Base-by-base conservation (phyloP, 2,888 invertebrate species). In the Platycheirus rosarum region DNA sequence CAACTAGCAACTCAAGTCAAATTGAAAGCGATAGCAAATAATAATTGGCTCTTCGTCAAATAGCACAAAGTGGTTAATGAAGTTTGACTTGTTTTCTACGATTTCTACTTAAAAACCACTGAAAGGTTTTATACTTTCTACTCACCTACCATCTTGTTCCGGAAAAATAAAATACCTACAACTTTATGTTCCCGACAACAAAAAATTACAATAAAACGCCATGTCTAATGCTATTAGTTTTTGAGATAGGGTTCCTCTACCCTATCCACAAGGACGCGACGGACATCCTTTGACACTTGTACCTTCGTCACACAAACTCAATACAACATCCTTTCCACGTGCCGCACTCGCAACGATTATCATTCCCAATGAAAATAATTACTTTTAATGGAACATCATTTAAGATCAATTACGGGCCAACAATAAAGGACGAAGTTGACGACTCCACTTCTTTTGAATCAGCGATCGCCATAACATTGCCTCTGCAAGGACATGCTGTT, bases 341-440 rank as follows among this genome's bases (percentile, higher is more conserved):
- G 14, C 29, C 29, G n/a, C 13, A 40, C 8, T 13, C 13, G 7
- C 1, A 32, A 2, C 42, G 42, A 60, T 44, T 44, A 44, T 60
- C 60, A 60, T 44, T 60, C 69, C 57, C 79, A 46, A 63, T 79
- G 48, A 63, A 75, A 79, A 69, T 79, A 79, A 79, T 79, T 75
- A 79, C 75, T 37, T 69, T 79, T 75, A 69, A 79, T 79, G 69
- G 75, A 57, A 69, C 51, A 44, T 63, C 79, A 63, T 79, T 75
- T 63, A 79, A 75, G 55, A 79, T 79, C 79, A 79, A 79, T 75
- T 75, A 75, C 62, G 48, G 23, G 44, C 26, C 63, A 49, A 79
- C 79, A 79, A 74, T 79, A 69, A 75, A 63, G 63, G 55, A 37
- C 63, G 29, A 37, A 55, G 35, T 79, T 57, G 37, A 69, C 35